A percentile compares a stretch with the other conserved stretches of the same genome.
Evolutionary conservation across 2,888 invertebrate species (phyloP).

Genomic region (Schrankia costaestrigalis): DNA sequence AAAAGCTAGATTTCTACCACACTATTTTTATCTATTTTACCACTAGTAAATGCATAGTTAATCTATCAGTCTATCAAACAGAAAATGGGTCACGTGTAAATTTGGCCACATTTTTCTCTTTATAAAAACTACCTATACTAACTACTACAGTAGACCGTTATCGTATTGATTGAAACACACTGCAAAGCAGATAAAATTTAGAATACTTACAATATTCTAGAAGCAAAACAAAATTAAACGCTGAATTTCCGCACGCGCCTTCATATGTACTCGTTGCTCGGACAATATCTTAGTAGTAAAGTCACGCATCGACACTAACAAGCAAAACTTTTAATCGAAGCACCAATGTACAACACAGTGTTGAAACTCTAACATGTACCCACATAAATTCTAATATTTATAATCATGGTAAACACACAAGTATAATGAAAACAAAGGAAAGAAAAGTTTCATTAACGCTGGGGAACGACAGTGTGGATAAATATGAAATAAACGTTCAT

Average conservation of each 20-base stretch:
- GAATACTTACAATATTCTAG: too few species aligned
- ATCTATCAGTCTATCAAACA: too few species aligned
- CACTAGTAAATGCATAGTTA: too few species aligned
- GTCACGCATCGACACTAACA: slow-evolving; percentile 4
- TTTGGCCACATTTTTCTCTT: too few species aligned
- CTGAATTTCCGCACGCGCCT: not conserved
- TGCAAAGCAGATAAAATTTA: too few species aligned
- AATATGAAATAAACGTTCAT: slow-evolving; percentile 61
- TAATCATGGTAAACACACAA: slow-evolving; percentile 17
- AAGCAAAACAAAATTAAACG: too few species aligned
- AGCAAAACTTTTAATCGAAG: slow-evolving; percentile 17
- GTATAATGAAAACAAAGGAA: slow-evolving; percentile 41
- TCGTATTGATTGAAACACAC: too few species aligned
- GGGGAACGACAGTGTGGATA: slow-evolving; percentile 44
- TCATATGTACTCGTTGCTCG: not conserved
- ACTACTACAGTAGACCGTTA: too few species aligned
- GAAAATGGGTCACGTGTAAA: too few species aligned
- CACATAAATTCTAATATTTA: slow-evolving; percentile 25
- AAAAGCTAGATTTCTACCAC: too few species aligned
- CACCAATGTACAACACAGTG: slow-evolving; percentile 17
- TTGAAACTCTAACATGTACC: slow-evolving; percentile 11
- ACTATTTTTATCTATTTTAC: too few species aligned
- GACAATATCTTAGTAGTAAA: slow-evolving; percentile 4
- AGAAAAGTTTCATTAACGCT: slow-evolving; percentile 54
- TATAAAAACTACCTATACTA: too few species aligned